These are phyloP conservation scores for Ictalurus furcatus DNA, from an alignment of 2,113 vertebrate genomes.

Conservation along the genomic window DNA sequence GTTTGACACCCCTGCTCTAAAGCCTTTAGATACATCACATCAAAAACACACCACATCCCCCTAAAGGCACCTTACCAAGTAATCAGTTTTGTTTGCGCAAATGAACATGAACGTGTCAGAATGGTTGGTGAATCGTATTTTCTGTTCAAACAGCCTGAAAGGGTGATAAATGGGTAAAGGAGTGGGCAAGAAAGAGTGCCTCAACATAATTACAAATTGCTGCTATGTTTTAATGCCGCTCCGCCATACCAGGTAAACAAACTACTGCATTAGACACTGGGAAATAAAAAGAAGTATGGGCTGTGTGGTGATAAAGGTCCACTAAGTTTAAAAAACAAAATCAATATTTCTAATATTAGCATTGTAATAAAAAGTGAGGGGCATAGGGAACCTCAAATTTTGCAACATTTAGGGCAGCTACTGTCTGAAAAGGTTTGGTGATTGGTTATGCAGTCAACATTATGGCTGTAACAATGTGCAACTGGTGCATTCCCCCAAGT, in stretches of 20 bases:
- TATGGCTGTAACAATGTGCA: not conserved
- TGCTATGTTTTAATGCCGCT: conserved; percentile 21
- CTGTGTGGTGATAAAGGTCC: conserved; percentile 18
- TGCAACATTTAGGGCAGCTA: not conserved
- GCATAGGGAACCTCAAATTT: not conserved
- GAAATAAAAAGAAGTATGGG: not conserved
- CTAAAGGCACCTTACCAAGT: not conserved
- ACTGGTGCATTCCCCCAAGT: not conserved
- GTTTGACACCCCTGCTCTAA: not conserved
- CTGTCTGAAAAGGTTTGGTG: not conserved
- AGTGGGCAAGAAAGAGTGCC: conserved; percentile 13
- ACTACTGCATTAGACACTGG: not conserved
- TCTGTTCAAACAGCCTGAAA: conserved; percentile 33
- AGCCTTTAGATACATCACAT: not conserved
- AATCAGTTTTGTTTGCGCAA: not conserved
- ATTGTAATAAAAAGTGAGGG: not conserved
- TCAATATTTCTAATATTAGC: not conserved
- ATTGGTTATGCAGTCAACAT: not conserved
- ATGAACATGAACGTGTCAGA: not conserved
- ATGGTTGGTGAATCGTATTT: conserved; percentile 18
- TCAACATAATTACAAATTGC: conserved; percentile 22
- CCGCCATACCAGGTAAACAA: conserved; percentile 32
- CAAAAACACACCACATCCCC: not conserved
- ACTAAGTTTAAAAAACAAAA: not conserved
- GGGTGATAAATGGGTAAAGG: conserved; percentile 31